Evolutionary conservation across 2,888 invertebrate species (phyloP), one percentile per base, ranked within the genome.

Genomic region (Plusia festucae): DNA sequence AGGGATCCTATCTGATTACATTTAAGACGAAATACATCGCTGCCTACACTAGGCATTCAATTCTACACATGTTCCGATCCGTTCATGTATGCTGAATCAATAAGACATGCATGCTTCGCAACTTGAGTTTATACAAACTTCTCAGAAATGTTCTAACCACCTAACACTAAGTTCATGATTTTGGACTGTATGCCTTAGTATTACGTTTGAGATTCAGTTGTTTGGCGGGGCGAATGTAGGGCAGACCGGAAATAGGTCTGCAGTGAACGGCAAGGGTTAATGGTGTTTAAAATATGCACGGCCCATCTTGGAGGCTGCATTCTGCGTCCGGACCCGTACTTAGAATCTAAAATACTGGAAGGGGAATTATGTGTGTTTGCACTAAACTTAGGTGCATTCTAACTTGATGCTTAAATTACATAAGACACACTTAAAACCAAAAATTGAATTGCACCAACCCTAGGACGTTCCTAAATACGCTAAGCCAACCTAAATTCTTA

Each of bases 261-360:
- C 53, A 63, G 68, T 53, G 64, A 65, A 65, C 24, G 34, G 67
- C 56, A 64, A 70, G 73, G 68, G 76, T 79, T 78, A 75, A 79
- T 81, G 73, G 71, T 60, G 70, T 81, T 70, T 81, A 70, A 81
- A 81, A 81, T 81, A 81, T 81, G 74, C 73, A 81, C 61, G 55
- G 51, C 67, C 64, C 71, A 70, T 75, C 77, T 76, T 60, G 65
- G 60, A 34, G 73, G 64, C 69, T 70, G 73, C 70, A 68, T 52
- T 46, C 68, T 62, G 59, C 46, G 55, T 27, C 61, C 44, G 57
- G 53, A 16, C 4, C n/a, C 63, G 30, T 44, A n/a, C n/a, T n/a
- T n/a, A 30, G 75, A 71, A 44, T 60, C 16, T 0, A 49, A n/a
- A 58, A 46, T 30, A 32, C 24, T 70, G 63, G 79, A 76, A 60